A percentile compares a stretch with the other conserved stretches of the same genome.
phyloP scores from a whole-genome alignment of 1,140 invertebrate genomes.

The Homarus americanus region DNA sequence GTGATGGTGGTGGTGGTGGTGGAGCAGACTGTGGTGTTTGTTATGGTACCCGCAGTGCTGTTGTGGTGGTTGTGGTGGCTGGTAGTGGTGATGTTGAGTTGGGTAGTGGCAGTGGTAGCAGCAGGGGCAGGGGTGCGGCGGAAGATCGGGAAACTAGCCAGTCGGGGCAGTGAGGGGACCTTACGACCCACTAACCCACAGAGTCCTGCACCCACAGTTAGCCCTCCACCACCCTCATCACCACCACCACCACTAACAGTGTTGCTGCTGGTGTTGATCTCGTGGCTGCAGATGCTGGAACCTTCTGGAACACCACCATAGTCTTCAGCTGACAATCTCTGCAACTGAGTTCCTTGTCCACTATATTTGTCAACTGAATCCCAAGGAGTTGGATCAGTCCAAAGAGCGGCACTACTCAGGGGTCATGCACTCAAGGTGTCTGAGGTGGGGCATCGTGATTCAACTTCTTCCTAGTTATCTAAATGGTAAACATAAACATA shows the following conservation, averaged over 20 bases:
- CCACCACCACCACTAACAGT: slow-evolving; percentile 31
- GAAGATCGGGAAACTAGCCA: slow-evolving; percentile 29
- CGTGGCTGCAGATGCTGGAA: slow-evolving; percentile 35
- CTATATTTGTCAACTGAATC: background rate
- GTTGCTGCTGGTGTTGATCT: slow-evolving; percentile 10
- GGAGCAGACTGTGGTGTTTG: slow-evolving; percentile 17
- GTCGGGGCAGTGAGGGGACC: slow-evolving; percentile 22
- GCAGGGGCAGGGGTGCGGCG: background rate
- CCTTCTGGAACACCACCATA: slow-evolving; percentile 35
- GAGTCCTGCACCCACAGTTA: slow-evolving; percentile 21
- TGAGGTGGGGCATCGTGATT: background rate
- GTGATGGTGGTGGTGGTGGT: slow-evolving; percentile 21
- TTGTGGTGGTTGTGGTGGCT: background rate
- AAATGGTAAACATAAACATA: background rate
- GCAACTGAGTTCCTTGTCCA: slow-evolving; percentile 12
- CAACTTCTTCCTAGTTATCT: background rate
- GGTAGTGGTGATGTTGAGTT: background rate
- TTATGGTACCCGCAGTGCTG: slow-evolving; percentile 23
- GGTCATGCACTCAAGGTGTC: background rate
- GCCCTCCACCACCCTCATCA: slow-evolving; percentile 7
- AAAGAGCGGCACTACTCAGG: background rate
- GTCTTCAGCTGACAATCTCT: slow-evolving; percentile 11
- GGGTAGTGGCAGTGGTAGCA: background rate
- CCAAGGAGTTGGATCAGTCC: background rate
- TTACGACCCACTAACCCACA: slow-evolving; percentile 20